Evolutionary conservation across 2,113 vertebrate genomes (phyloP).

Genomic region (Sander vitreus): DNA sequence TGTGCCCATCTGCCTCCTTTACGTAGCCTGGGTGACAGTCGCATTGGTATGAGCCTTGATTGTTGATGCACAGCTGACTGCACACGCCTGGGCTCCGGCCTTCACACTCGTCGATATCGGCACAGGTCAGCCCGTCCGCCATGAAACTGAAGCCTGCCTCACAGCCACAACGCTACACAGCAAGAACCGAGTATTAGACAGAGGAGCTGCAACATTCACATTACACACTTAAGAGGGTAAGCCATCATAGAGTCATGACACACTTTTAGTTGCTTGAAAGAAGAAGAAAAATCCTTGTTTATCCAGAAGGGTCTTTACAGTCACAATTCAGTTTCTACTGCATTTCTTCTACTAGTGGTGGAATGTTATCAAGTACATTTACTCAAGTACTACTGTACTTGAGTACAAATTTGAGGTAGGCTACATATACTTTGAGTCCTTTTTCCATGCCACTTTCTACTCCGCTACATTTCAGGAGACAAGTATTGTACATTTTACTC

Average conservation of each 20-base stretch:
- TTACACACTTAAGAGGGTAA: neutral
- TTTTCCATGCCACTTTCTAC: too few relatives aligned
- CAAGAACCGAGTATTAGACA: neutral
- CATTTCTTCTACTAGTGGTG: neutral
- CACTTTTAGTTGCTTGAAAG: neutral
- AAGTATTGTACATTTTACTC: too few relatives aligned
- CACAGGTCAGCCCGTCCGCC: constrained; percentile 76
- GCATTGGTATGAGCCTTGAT: constrained; percentile 87
- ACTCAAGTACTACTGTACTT: too few relatives aligned
- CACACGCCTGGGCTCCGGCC: constrained; percentile 70
- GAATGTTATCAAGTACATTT: too few relatives aligned
- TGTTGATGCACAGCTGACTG: constrained; percentile 90
- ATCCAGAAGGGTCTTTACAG: neutral
- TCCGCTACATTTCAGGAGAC: too few relatives aligned
- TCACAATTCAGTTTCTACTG: neutral
- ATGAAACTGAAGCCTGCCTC: constrained; percentile 83
- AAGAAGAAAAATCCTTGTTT: too few relatives aligned
- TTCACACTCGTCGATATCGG: constrained; percentile 88
- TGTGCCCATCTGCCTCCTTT: constrained; percentile 81
- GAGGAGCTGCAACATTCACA: neutral
- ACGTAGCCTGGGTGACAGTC: constrained; percentile 87
- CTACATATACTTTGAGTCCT: too few relatives aligned
- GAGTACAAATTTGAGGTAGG: too few relatives aligned
- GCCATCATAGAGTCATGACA: neutral
- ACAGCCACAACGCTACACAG: constrained; percentile 87